Evolutionary conservation across 2,888 invertebrate species (phyloP).

Genomic region (Gymnosoma rotundatum): DNA sequence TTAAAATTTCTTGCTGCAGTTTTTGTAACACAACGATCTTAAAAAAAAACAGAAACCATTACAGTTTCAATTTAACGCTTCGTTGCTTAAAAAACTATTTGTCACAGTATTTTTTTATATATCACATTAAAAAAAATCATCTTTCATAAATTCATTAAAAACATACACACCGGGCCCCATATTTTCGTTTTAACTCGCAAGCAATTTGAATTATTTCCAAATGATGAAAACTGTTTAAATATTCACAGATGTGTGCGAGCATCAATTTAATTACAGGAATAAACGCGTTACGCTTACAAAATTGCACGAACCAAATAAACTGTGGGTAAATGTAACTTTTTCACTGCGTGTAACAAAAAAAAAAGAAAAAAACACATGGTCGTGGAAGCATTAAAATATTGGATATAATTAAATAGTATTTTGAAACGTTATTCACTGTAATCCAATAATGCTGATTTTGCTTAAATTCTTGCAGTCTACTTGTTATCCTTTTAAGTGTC

Average conservation of each 20-base stretch:
- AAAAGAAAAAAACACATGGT: neutral
- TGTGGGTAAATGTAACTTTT: constrained; percentile 54
- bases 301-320: constrained; percentile 37
- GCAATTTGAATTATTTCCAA: constrained; percentile 20
- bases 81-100: constrained; percentile 59
- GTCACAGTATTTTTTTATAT: constrained; percentile 16
- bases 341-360: neutral
- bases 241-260: constrained; percentile 58
- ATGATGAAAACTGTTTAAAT: constrained; percentile 40
- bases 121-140: constrained; percentile 27
- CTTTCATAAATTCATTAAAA: constrained; percentile 53
- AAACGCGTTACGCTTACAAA: constrained; percentile 56
- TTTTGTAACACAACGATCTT: neutral
- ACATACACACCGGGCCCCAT: neutral
- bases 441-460: too few relatives aligned
- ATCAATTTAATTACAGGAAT: constrained; percentile 56
- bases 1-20: neutral
- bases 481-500: constrained; percentile 49
- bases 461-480: neutral
- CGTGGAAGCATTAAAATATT: neutral
- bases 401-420: neutral
- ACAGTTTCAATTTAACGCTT: constrained; percentile 67
- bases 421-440: constrained; percentile 11
- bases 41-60: constrained; percentile 20
- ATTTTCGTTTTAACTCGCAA: constrained; percentile 10